Evolutionary conservation across 2,113 vertebrate species (phyloP).

Genomic region (Corythoichthys intestinalis): DNA sequence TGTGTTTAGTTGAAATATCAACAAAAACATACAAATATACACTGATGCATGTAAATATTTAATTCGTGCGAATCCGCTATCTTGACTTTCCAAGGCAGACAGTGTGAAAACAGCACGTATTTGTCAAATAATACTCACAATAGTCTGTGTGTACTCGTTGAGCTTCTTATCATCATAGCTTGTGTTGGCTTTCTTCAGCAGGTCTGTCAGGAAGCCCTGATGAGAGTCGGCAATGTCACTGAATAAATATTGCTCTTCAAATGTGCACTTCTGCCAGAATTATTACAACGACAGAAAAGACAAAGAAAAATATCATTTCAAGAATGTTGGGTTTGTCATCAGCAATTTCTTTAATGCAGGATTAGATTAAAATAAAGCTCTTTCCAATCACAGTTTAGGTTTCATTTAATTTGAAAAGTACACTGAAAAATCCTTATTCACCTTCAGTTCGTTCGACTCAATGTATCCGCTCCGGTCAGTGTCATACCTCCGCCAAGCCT

Average conservation of each 20-base stretch:
- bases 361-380: background rate
- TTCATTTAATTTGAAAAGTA: background rate
- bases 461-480: constrained; percentile 96
- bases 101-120: background rate
- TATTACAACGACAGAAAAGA: background rate
- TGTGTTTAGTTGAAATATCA: background rate
- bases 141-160: constrained; percentile 92
- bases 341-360: background rate
- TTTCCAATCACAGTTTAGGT: background rate
- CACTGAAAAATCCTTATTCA: constrained; percentile 53
- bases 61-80: background rate
- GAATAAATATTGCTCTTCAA: background rate
- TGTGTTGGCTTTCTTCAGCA: constrained; percentile 92
- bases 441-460: constrained; percentile 95
- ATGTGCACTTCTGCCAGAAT: background rate
- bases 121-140: constrained; percentile 73
- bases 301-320: background rate
- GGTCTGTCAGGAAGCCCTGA: constrained; percentile 91
- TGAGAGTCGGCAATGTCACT: constrained; percentile 11
- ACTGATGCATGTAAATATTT: background rate
- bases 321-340: background rate
- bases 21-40: background rate
- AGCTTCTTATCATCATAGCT: constrained; percentile 91
- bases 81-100: background rate
- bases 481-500: constrained; percentile 95